Evolutionary conservation across 2,113 vertebrate genomes (phyloP).

Genomic region (Sula dactylatra): DNA sequence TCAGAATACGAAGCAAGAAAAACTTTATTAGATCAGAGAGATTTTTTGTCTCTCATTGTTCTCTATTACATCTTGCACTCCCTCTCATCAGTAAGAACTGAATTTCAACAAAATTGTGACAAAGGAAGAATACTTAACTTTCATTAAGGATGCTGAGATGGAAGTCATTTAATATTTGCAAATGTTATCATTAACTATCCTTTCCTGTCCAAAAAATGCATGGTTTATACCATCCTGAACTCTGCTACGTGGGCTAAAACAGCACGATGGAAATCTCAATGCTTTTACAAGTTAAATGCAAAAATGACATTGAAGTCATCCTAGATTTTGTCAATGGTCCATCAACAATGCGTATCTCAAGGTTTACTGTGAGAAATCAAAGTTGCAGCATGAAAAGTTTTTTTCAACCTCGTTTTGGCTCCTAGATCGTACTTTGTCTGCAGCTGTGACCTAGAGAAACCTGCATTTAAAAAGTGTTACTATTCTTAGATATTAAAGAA

Average conservation of each 20-base stretch:
- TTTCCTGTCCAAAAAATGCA: not conserved
- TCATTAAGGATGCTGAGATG: not conserved
- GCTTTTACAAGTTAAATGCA: not conserved
- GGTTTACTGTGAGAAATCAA: not conserved
- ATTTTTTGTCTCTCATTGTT: not conserved
- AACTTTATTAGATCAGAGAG: too few species aligned
- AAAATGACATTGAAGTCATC: not conserved
- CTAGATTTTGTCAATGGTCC: not conserved
- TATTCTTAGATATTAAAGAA: not conserved
- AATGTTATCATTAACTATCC: not conserved
- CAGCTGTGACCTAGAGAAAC: not conserved
- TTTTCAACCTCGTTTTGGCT: not conserved
- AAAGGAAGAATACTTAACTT: not conserved
- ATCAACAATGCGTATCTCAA: not conserved
- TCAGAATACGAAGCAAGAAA: accelerated
- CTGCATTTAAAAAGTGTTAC: not conserved
- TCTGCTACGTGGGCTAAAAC: not conserved
- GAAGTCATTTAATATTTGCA: not conserved
- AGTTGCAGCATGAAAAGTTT: not conserved
- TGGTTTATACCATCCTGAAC: not conserved
- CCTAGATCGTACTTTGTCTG: not conserved
- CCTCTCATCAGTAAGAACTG: not conserved
- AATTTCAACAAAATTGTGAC: not conserved
- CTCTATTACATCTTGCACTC: accelerated
- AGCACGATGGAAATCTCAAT: not conserved